Evolutionary conservation across 2,113 vertebrate species (phyloP).

Genomic region (Daboia siamensis): DNA sequence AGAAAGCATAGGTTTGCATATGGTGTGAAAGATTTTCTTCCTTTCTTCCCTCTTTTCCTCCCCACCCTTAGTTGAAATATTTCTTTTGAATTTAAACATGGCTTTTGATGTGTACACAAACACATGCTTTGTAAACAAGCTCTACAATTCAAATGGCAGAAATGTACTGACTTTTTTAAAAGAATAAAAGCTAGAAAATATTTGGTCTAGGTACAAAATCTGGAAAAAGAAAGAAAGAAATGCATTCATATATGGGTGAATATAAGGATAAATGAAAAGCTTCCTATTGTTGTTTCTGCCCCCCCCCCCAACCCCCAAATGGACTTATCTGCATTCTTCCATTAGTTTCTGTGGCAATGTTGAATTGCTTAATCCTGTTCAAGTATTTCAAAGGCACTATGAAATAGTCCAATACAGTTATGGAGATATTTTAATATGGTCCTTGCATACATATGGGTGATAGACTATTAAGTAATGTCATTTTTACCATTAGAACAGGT

Average conservation of each 20-base stretch:
- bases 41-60: not conserved
- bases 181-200: not conserved
- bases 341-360: not conserved
- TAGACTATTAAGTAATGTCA: not conserved
- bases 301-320: accelerated
- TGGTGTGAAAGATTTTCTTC: not conserved
- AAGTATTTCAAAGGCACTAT: not conserved
- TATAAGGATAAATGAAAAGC: not conserved
- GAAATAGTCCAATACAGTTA: not conserved
- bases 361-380: not conserved
- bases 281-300: not conserved
- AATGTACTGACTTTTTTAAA: not conserved
- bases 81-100: not conserved
- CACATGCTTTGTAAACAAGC: not conserved
- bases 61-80: not conserved
- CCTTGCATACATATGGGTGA: not conserved
- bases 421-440: not conserved
- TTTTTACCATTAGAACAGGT: not conserved
- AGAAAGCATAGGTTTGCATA: not conserved
- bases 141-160: not conserved
- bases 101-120: not conserved
- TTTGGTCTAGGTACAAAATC: not conserved
- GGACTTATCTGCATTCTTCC: not conserved
- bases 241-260: not conserved
- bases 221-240: not conserved